Conservation (phyloP, 2,113 vertebrate genomes). For the Axis porcinus region DNA sequence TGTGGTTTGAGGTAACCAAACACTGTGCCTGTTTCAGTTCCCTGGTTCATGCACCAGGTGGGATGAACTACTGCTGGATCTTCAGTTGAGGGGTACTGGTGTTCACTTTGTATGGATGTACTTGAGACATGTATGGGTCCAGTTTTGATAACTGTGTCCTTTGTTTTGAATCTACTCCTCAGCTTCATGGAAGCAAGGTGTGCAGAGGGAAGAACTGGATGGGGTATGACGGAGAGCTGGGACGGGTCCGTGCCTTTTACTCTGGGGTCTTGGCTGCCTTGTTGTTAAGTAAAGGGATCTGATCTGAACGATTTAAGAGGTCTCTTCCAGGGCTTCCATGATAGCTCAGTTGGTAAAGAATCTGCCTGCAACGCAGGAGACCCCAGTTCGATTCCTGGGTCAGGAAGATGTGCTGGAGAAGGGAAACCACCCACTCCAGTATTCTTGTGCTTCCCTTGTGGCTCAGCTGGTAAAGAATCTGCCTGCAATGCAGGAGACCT, state of each 20-base stretch:
- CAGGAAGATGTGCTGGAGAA: background rate
- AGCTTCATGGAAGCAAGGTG: background rate
- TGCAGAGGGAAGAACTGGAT: background rate
- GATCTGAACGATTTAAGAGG: background rate
- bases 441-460: background rate
- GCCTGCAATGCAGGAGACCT: background rate
- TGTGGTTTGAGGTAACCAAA: background rate
- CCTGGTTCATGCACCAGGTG: background rate
- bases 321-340: background rate
- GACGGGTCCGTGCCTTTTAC: background rate
- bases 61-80: accelerated
- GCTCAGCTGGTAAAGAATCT: background rate
- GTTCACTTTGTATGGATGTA: background rate
- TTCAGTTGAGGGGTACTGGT: background rate
- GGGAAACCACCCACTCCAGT: background rate
- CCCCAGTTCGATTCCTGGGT: background rate
- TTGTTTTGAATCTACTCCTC: background rate
- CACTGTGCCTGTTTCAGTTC: accelerated
- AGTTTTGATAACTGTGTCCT: background rate
- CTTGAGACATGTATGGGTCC: background rate
- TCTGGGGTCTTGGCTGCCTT: background rate
- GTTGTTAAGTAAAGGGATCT: background rate
- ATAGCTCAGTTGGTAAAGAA: background rate
- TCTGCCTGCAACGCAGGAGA: background rate
- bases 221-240: accelerated